Conservation (phyloP, 2,888 invertebrate species). For the Griposia aprilina region DNA sequence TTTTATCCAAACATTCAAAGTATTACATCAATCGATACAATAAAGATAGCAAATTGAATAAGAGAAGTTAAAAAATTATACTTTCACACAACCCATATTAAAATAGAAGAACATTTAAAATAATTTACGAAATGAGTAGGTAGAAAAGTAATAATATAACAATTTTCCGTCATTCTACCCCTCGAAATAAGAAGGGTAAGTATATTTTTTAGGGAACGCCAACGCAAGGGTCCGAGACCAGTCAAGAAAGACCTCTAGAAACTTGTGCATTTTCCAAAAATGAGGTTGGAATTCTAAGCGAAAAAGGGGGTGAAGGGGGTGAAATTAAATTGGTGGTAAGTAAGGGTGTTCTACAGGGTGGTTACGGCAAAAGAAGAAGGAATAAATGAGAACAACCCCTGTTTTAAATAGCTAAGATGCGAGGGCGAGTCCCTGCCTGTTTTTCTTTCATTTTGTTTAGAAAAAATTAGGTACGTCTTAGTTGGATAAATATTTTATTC, state of each 20-base stretch:
- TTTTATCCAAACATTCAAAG: background rate
- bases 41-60: background rate
- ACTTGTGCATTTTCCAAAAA: slow-evolving; percentile 24
- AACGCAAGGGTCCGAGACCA: slow-evolving; percentile 71
- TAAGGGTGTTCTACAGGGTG: slow-evolving; percentile 67
- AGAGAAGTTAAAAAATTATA: background rate
- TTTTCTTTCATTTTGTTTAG: slow-evolving; percentile 79
- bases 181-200: slow-evolving; percentile 79
- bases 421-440: slow-evolving; percentile 68
- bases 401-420: slow-evolving; percentile 86
- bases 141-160: slow-evolving; percentile 75
- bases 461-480: slow-evolving; percentile 35
- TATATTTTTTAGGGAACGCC: slow-evolving; percentile 81
- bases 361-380: slow-evolving; percentile 81
- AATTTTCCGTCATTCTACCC: slow-evolving; percentile 73
- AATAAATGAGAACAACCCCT: slow-evolving; percentile 83
- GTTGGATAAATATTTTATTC: slow-evolving; percentile 6
- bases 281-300: slow-evolving; percentile 26
- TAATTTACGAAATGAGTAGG: slow-evolving; percentile 60
- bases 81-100: background rate
- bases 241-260: slow-evolving; percentile 69
- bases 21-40: background rate
- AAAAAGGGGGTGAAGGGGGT: slow-evolving; percentile 64
- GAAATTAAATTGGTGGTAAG: slow-evolving; percentile 67
- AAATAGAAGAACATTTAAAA: slow-evolving; percentile 38